phyloP scores from a whole-genome alignment of 2,888 invertebrate genomes.

The Yponomeuta malinellus region DNA sequence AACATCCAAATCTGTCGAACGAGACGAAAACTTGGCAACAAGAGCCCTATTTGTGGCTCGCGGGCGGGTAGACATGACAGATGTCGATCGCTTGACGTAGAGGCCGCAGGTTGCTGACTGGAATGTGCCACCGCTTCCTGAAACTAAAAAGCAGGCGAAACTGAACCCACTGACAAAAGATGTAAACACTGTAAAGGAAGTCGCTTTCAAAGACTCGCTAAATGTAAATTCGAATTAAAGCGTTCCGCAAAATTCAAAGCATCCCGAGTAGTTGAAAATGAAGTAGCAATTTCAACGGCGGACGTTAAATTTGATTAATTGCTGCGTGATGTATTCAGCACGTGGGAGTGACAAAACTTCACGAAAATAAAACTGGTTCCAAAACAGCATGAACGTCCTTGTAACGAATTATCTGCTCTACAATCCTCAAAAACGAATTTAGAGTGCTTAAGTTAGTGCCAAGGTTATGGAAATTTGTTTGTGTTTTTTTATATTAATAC shows the following conservation, averaged over 20 bases:
- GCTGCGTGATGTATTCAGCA: conserved; percentile 6
- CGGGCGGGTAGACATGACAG: conserved; percentile 9
- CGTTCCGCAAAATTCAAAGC: not conserved
- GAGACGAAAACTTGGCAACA: conserved; percentile 32
- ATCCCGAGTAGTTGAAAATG: conserved; percentile 1
- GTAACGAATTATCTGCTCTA: conserved; percentile 39
- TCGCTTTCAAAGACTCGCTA: not conserved
- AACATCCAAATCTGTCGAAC: conserved; percentile 35
- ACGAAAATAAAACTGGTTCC: conserved; percentile 31
- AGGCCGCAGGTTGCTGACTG: not conserved
- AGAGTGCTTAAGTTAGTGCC: not conserved
- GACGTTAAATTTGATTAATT: conserved; percentile 3
- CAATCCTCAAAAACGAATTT: not conserved
- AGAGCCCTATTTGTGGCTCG: not conserved
- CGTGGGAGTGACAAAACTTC: conserved; percentile 16
- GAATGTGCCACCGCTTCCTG: conserved; percentile 2
- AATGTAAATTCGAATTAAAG: not conserved
- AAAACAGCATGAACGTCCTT: conserved; percentile 40
- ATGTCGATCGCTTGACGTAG: conserved; percentile 1
- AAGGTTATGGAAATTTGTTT: not conserved
- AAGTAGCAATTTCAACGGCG: not conserved
- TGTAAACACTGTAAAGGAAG: not conserved
- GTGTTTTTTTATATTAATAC: not conserved
- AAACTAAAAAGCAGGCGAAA: not conserved
- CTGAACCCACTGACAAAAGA: not conserved